A percentile compares a stretch with the other conserved stretches of the same genome.
phyloP scores from a whole-genome alignment of 2,797 vertebrate genomes.

The Chrosomus eos region DNA sequence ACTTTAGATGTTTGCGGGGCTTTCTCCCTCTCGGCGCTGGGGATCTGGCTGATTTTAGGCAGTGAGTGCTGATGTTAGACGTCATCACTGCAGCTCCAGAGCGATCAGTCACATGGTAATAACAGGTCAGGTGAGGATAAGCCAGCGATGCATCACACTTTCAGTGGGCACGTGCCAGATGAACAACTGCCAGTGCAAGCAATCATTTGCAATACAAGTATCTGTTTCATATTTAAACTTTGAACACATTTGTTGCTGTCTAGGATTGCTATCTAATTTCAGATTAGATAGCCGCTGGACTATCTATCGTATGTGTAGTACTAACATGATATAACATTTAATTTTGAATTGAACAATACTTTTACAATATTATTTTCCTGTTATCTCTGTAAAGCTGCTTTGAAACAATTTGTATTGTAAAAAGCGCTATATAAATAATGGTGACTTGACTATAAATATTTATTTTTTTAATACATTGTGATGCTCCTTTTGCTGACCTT shows the following conservation, averaged over 20 bases:
- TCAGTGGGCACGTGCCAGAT: neutral
- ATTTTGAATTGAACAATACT: too few species aligned
- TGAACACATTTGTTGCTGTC: neutral
- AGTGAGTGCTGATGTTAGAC: slow-evolving; percentile 1
- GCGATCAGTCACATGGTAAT: neutral
- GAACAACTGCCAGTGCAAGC: neutral
- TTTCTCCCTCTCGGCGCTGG: neutral
- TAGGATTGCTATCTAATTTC: neutral
- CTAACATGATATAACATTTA: too few species aligned
- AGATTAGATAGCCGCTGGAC: neutral
- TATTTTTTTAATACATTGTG: neutral
- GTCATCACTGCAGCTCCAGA: neutral
- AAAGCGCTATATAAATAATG: too few species aligned
- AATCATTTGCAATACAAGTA: neutral
- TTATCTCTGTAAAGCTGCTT: too few species aligned
- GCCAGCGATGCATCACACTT: neutral
- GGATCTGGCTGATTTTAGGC: too few species aligned
- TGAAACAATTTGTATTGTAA: too few species aligned
- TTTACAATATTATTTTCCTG: too few species aligned
- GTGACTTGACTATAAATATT: too few species aligned
- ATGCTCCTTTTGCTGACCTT: neutral
- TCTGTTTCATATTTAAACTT: neutral
- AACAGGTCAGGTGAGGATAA: neutral
- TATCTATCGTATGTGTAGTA: too few species aligned
- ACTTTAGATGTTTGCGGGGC: slow-evolving; percentile 38